Conservation (phyloP, 1,140 invertebrate species). For the Diorhabda carinulata region DNA sequence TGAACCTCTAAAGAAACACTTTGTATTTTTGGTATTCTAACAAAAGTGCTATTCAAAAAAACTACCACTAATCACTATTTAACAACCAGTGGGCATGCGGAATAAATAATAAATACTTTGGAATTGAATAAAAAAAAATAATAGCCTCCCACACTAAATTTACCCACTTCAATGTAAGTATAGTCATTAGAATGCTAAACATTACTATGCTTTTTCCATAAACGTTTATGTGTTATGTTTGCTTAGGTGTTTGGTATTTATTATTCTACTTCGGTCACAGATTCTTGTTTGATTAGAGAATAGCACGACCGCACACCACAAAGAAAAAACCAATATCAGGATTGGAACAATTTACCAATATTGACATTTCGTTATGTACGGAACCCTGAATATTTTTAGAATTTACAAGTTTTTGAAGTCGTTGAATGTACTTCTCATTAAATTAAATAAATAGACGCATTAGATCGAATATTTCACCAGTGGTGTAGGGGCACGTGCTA, state of each 20-base stretch:
- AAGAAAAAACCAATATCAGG: slow-evolving; percentile 11
- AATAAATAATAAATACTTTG: background rate
- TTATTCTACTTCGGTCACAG: slow-evolving; percentile 15
- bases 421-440: too few species aligned
- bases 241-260: slow-evolving; percentile 19
- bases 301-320: background rate
- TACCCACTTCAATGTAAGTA: slow-evolving; percentile 9
- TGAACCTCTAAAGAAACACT: too few species aligned
- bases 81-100: background rate
- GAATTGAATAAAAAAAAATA: slow-evolving; percentile 6
- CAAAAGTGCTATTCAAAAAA: too few species aligned
- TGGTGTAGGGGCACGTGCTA: too few species aligned
- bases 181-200: slow-evolving; percentile 19
- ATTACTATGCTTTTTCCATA: slow-evolving; percentile 18
- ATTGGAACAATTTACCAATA: background rate
- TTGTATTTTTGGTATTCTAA: too few species aligned
- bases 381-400: too few species aligned
- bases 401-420: too few species aligned
- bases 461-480: too few species aligned
- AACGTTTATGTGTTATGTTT: slow-evolving; percentile 20
- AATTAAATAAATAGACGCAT: too few species aligned
- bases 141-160: slow-evolving; percentile 12
- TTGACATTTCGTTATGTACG: background rate
- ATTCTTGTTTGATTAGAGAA: slow-evolving; percentile 11
- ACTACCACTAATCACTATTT: too few species aligned